Evolutionary conservation across 2,113 vertebrate genomes (phyloP).

Genomic region (Mormoops blainvillei): DNA sequence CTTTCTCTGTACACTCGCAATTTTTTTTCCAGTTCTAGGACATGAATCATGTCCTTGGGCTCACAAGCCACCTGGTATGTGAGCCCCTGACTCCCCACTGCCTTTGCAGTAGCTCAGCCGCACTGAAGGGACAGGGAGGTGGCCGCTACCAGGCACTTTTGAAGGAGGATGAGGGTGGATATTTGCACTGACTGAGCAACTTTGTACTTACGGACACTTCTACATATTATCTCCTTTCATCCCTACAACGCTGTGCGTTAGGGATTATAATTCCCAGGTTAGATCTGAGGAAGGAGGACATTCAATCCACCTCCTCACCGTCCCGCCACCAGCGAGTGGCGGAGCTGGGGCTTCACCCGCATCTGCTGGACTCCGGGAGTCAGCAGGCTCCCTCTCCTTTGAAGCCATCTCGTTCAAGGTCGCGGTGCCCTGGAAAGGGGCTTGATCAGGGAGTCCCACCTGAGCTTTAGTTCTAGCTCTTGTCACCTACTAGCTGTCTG

Average conservation of each 20-base stretch:
- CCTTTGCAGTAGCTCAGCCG: neutral
- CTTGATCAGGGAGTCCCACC: neutral
- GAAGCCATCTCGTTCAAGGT: neutral
- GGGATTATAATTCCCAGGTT: neutral
- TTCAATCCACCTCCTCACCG: neutral
- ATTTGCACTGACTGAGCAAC: neutral
- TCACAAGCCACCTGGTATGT: rapidly evolving
- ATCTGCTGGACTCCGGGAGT: neutral
- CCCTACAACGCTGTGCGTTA: neutral
- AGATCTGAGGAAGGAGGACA: neutral
- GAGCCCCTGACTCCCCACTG: neutral
- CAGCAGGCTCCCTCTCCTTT: neutral
- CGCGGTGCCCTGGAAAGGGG: neutral
- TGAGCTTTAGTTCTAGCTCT: neutral
- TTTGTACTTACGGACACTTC: neutral
- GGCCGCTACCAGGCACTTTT: neutral
- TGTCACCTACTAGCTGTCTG: neutral
- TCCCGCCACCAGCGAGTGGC: neutral
- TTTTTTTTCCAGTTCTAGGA: neutral
- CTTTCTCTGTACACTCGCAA: neutral
- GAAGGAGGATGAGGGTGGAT: neutral
- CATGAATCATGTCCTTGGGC: neutral
- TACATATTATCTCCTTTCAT: neutral
- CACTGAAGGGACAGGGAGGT: neutral
- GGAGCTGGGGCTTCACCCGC: neutral